A percentile compares a stretch with the other conserved stretches of the same genome.
Evolutionary conservation across 2,888 invertebrate species (phyloP).

Genomic region (Acrobasis consociella): DNA sequence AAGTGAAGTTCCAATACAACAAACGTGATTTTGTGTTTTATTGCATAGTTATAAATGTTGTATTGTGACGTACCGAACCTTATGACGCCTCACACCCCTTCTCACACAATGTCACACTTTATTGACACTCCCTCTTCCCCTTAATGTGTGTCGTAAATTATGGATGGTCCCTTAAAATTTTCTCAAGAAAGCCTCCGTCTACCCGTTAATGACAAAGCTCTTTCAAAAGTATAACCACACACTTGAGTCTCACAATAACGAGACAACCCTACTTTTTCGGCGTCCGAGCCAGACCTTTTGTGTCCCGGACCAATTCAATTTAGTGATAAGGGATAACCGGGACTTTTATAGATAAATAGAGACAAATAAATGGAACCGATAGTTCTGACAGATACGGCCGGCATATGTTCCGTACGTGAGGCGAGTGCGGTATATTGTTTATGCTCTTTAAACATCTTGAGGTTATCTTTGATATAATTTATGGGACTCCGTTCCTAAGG

Average conservation of each 20-base stretch:
- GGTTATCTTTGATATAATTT: no score
- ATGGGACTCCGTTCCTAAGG: no score
- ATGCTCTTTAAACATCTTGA: neutral
- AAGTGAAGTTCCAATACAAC: no score
- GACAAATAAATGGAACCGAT: constrained; percentile 56
- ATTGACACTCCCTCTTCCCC: no score
- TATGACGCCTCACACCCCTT: no score
- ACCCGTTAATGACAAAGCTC: neutral
- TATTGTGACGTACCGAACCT: no score
- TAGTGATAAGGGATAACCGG: constrained; percentile 66
- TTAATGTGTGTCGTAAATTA: no score
- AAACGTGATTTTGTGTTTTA: no score
- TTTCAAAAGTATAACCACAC: neutral
- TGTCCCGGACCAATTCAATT: constrained; percentile 70
- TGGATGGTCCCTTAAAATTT: no score
- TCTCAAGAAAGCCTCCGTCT: no score
- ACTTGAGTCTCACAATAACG: constrained; percentile 13
- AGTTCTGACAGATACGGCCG: constrained; percentile 17
- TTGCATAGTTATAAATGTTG: no score
- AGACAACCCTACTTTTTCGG: constrained; percentile 51
- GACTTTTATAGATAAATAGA: constrained; percentile 57
- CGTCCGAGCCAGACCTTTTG: constrained; percentile 52
- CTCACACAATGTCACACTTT: no score
- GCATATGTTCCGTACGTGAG: neutral
- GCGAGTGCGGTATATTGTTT: neutral